Evolutionary conservation across 2,797 vertebrate genomes (phyloP), one percentile per base, ranked within the genome.

Genomic region (Argya squamiceps): DNA sequence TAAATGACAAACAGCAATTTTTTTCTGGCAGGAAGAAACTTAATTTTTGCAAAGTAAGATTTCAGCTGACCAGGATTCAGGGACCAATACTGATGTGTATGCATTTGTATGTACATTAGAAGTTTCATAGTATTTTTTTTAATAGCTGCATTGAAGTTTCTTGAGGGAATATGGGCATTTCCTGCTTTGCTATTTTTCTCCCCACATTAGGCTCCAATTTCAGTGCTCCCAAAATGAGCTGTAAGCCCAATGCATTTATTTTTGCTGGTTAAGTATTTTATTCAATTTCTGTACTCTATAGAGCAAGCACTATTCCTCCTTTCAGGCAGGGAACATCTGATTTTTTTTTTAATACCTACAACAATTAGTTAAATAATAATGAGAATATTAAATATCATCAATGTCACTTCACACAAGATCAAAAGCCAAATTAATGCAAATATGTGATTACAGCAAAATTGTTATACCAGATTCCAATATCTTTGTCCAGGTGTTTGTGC

Each of bases 21-120:
- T 82, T 80, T 80, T 75, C 63, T 87, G 50, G 73, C 82, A 96
- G 79, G 91, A 52, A 12, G 46, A 63, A 88, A 92, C 84, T 93
- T 97, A 83, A 96, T 96, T 97, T 95, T 95, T 96, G 59, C 86
- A 87, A 91, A 96, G 93, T 84, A 96, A 95, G 87, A 86, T 83
- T 85, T 63, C 83, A 93, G 44, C 77, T 93, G 74, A 79, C 92
- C 71, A 94, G 53, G 41, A 73, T 75, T 70, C 30, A 69, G 91
- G 70, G 76, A 83, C 55, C 69, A 73, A 91, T 79, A 89, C 63
- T 62, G 53, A 96, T 64, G 49, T 65, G 49, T 65, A 29, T 92
- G 76, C 32, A 56, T 92, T 81, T 58, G 6, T 44, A 86, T 36
- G 62, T 26, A 69, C 36, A 52, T 85, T 41, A 84, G 46, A 84